Base-by-base conservation (phyloP, 2,888 invertebrate species). In the Pandemis heparana region DNA sequence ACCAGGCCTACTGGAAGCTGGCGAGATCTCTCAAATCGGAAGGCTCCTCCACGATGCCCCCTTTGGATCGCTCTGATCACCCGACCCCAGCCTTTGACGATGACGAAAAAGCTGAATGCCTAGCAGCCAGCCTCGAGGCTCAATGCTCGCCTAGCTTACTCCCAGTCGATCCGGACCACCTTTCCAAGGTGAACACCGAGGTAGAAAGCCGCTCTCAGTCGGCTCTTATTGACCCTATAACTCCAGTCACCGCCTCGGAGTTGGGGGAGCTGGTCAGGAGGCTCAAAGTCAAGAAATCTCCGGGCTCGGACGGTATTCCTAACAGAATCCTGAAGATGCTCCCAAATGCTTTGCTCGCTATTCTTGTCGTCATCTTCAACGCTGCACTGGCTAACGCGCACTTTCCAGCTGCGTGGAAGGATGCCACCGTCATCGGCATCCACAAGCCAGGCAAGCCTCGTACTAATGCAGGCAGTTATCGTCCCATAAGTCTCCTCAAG, bases 1-100 rank as follows among this genome's bases (percentile, higher is more conserved):
- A 70, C 59, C 18, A 5, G 3, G 59, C 70, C 0, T 70, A 70
- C 48, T 64, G 70, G 59, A 32, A 18, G 0, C 59, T 70, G 16
- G 70, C 64, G 43, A 59, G 18, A 10, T 59, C n/a, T 56, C 56
- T 70, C 46, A 64, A 70, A 64, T 4, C 41, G 5, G 70, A 64
- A 5, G 1, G 1, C 0, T 16, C 16, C 6, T 9, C 43, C 0
- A 3, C 64, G 1, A 56, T 56, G 4, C 64, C 70, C 7, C 70
- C 70, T 0, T 38, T 64, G 0, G 38, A 46, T 5, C 23, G 43
- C 2, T 14, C 70, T 1, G 46, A 46, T 8, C 16, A 12, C 16
- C 38, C 4, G 2, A 38, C 41, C 2, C 63, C 43, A 0, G 70
- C 64, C 0, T 46, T 70, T 18, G 64, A 64, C 0, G 64, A 70